Evolutionary conservation across 2,888 invertebrate genomes (phyloP).

Genomic region (Amphipyra berbera): DNA sequence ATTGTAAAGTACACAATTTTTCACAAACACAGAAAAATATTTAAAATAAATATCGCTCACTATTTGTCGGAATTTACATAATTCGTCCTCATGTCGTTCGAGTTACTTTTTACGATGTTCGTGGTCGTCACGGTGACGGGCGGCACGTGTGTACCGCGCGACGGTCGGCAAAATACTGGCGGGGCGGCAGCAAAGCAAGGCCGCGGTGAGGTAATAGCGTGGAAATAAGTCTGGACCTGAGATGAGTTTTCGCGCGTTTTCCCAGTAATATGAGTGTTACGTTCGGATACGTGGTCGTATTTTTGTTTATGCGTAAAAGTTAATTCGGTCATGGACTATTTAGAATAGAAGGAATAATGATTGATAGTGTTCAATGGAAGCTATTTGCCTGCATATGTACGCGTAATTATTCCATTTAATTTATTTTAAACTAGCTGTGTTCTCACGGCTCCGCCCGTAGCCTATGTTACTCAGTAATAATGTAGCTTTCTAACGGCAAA

Average conservation of each 20-base stretch:
- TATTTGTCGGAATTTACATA: conserved; percentile 76
- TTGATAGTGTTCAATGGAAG: conserved; percentile 37
- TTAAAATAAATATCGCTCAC: conserved; percentile 60
- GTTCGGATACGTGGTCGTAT: conserved; percentile 51
- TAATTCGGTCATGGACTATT: conserved; percentile 56
- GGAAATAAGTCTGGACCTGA: conserved; percentile 72
- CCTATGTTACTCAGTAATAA: too few relatives aligned
- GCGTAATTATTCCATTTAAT: background rate
- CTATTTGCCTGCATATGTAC: conserved; percentile 5
- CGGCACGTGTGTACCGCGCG: conserved; percentile 65
- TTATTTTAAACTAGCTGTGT: too few relatives aligned
- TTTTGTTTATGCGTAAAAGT: conserved; percentile 60
- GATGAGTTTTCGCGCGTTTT: conserved; percentile 74
- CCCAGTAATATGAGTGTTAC: conserved; percentile 64
- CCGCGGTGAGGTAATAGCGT: conserved; percentile 75
- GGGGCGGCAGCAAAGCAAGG: conserved; percentile 58
- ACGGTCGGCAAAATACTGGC: conserved; percentile 72
- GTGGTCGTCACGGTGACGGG: conserved; percentile 67
- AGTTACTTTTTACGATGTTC: conserved; percentile 75
- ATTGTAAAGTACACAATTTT: conserved; percentile 71
- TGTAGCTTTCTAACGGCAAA: too few relatives aligned
- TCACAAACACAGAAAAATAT: conserved; percentile 68
- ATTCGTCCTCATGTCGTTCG: conserved; percentile 88
- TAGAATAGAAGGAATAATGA: conserved; percentile 25
- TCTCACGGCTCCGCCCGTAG: too few relatives aligned